Conservation (phyloP, 1,140 invertebrate genomes). For the Papilio dardanus region DNA sequence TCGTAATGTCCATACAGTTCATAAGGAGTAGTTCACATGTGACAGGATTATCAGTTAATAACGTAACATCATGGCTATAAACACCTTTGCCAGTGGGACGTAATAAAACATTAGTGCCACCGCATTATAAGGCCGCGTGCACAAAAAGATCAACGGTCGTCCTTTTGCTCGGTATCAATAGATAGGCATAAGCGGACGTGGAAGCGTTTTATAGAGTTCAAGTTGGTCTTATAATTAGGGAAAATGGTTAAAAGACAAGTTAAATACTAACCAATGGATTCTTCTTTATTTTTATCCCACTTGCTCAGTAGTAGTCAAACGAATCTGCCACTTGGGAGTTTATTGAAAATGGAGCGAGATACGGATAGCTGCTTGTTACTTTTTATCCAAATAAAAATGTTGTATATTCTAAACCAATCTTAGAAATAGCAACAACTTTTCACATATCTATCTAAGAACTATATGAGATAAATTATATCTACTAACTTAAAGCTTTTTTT, state of each 20-base stretch:
- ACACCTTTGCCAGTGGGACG: conserved; percentile 60
- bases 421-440: no score
- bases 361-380: no score
- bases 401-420: no score
- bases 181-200: conserved; percentile 47
- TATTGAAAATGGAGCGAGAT: no score
- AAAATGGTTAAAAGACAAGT: not conserved
- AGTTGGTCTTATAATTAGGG: no score
- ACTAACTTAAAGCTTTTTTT: no score
- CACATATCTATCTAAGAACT: no score
- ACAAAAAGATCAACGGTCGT: conserved; percentile 70
- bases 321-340: no score
- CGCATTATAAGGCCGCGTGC: conserved; percentile 59
- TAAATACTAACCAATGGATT: not conserved
- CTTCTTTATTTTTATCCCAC: no score
- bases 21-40: conserved; percentile 29
- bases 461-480: no score
- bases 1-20: conserved; percentile 5
- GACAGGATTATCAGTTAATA: conserved; percentile 42
- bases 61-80: conserved; percentile 45
- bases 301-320: no score
- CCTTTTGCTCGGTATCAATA: conserved; percentile 39
- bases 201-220: not conserved
- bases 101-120: conserved; percentile 68
- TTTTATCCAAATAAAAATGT: no score